Conservation (phyloP, 2,888 invertebrate genomes). For the Cetonia aurata region DNA sequence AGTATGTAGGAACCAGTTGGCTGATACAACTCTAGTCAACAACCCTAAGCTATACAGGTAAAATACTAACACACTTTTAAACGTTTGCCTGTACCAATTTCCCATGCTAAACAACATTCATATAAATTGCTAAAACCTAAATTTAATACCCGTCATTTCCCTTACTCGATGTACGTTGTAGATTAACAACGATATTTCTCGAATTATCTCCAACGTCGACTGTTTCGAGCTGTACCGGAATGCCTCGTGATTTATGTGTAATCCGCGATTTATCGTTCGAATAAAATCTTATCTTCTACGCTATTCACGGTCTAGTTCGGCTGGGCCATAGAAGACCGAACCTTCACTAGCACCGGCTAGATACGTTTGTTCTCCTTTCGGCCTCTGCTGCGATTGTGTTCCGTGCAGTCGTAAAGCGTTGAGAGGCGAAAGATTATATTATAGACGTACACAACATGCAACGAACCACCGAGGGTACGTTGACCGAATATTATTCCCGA, state of each 20-base stretch:
- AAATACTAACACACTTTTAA: no score
- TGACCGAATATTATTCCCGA: no score
- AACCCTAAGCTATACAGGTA: no score
- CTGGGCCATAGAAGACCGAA: conserved; percentile 12
- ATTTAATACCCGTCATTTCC: no score
- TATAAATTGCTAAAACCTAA: no score
- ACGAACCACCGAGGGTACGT: no score
- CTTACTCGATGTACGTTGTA: no score
- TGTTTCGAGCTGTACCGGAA: conserved; percentile 10
- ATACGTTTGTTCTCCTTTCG: conserved; percentile 13
- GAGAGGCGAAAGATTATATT: neutral
- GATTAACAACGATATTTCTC: no score
- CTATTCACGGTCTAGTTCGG: conserved; percentile 26
- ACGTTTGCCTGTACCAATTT: no score
- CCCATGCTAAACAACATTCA: no score
- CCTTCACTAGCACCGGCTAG: conserved; percentile 16
- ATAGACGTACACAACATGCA: neutral
- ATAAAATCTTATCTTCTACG: conserved; percentile 34
- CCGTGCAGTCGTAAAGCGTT: conserved; percentile 3
- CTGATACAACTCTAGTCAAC: no score
- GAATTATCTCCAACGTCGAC: conserved; percentile 1
- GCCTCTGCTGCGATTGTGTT: neutral
- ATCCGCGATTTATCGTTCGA: conserved; percentile 16
- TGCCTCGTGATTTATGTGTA: conserved; percentile 22
- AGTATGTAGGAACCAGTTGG: no score